Evolutionary conservation across 2,888 invertebrate genomes (phyloP).

Genomic region (Diarsia dahlii): DNA sequence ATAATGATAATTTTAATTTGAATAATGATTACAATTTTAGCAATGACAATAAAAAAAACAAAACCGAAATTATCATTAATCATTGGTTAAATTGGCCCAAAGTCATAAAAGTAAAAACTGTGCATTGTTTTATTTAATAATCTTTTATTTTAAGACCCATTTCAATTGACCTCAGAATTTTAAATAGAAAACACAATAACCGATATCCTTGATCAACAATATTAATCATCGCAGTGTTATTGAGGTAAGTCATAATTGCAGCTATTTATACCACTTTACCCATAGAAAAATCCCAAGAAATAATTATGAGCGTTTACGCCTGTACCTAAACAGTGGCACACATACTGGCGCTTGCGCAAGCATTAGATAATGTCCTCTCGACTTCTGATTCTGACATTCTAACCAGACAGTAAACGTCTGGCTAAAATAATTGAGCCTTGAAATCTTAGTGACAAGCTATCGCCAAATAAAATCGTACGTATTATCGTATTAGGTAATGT

Average conservation of each 20-base stretch:
- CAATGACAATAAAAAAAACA: too few species aligned
- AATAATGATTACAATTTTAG: too few species aligned
- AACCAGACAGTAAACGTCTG: conserved; percentile 61
- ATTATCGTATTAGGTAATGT: neutral
- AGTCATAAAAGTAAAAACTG: neutral
- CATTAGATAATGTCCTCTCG: conserved; percentile 82
- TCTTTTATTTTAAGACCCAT: neutral
- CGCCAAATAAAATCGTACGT: neutral
- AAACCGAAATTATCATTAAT: too few species aligned
- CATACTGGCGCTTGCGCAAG: conserved; percentile 73
- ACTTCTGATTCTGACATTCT: conserved; percentile 72
- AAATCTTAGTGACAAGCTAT: conserved; percentile 5
- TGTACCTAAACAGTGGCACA: conserved; percentile 65
- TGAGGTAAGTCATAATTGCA: neutral
- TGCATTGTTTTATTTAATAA: neutral
- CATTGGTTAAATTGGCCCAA: neutral
- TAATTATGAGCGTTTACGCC: conserved; percentile 6
- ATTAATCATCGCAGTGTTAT: neutral
- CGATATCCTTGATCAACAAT: conserved; percentile 11
- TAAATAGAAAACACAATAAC: conserved; percentile 5
- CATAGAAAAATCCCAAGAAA: conserved; percentile 17
- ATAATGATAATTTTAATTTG: too few species aligned
- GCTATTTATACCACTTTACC: neutral
- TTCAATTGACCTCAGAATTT: neutral
- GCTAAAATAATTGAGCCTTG: conserved; percentile 62